Base-by-base conservation (phyloP, 2,797 vertebrate species). In the Anguilla pacifica region DNA sequence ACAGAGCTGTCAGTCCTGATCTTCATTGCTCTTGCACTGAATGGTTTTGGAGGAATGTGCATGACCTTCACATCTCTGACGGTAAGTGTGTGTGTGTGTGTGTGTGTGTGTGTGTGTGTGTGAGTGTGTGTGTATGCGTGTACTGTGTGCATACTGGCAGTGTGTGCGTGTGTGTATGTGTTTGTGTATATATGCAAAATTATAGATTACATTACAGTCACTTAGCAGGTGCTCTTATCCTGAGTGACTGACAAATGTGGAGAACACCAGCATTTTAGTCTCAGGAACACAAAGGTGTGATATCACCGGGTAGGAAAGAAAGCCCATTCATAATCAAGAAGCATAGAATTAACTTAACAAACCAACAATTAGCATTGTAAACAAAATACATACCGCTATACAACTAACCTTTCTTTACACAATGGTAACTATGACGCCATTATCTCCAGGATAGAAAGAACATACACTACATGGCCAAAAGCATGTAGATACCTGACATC, bases 21-120 rank as follows among this genome's bases (percentile, higher is more conserved):
- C 95, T 99, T 99, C 95, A 96, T 99, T 11, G 97, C 98, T 0
- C 92, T 99, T 94, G 95, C 98, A 0, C 91, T 99, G 92, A 99
- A 99, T 0, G 99, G 99, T 67, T 99, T 99, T 79, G 99, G 99
- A 87, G 99, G 99, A 87, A 99, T 99, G 98, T 99, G 99, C 89
- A 98, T 99, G 98, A 99, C 98, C 91, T 99, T 99, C 95, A 99
- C 99, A 0, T 99, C 99, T 0, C 96, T 99, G 87, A 99, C 99
- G 81, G 99, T 99, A 94, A 97, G 97, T 93, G 92, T 90, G 92
- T 92, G 91, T 61, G 89, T 89, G 3, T 79, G 97, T 93, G 92
- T 90, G 92, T 92, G 91, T 61, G 89, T 89, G 3, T 79, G 64
- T 87, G 3, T 79, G 84, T 87, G 67, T 86, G 70, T 89, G 84